Conservation (phyloP, 2,797 vertebrate species). For the Uromys caudimaculatus region DNA sequence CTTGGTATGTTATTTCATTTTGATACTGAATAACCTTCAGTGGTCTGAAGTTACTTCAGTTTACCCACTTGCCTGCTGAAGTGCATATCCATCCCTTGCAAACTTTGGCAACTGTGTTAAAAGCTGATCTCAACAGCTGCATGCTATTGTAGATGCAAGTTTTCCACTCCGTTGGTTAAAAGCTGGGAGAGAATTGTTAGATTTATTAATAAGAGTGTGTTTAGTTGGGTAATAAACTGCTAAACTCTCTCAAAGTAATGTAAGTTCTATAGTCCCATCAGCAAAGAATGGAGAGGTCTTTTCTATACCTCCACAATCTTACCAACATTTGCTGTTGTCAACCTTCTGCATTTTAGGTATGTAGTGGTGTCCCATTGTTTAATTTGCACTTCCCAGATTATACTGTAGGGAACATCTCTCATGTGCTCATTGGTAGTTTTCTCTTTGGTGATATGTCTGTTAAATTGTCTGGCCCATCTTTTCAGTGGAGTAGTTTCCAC, state of each 20-base stretch:
- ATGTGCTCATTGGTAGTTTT: neutral
- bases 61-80: neutral
- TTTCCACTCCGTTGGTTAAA: neutral
- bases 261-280: no score
- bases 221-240: neutral
- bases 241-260: neutral
- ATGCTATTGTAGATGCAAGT: neutral
- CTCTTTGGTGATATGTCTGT: neutral
- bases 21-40: neutral
- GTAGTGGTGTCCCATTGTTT: neutral
- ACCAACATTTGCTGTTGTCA: neutral
- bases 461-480: neutral
- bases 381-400: neutral
- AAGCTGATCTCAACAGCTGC: neutral
- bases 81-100: neutral
- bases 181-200: neutral
- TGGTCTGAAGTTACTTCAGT: neutral
- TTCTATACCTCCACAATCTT: neutral
- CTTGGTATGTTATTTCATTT: neutral
- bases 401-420: neutral
- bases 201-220: neutral
- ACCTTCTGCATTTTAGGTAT: neutral
- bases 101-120: neutral
- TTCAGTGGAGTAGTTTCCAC: neutral
- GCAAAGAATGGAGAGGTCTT: neutral